Evolutionary conservation across 2,797 vertebrate genomes (phyloP).

Genomic region (Natrix natrix): DNA sequence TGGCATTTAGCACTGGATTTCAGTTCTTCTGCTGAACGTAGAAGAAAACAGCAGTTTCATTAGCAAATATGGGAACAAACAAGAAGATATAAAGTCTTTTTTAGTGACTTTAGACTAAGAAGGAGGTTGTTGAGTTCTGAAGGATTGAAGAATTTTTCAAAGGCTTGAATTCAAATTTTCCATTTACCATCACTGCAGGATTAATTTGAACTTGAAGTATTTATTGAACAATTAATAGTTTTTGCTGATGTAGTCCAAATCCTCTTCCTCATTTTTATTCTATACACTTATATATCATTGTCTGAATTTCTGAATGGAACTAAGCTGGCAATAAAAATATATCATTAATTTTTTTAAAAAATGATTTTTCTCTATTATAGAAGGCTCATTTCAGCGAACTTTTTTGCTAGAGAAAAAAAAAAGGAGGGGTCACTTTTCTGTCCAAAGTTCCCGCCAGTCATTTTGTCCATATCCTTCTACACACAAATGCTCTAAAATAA

Average conservation of each 20-base stretch:
- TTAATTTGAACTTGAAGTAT: constrained; percentile 18
- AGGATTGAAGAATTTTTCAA: constrained; percentile 18
- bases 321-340: not conserved
- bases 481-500: constrained; percentile 28
- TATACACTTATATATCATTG: not conserved
- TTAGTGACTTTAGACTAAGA: constrained; percentile 31
- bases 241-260: not conserved
- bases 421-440: not conserved
- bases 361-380: not conserved
- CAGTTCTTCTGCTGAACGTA: constrained; percentile 16
- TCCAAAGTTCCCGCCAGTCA: constrained; percentile 34
- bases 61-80: constrained; percentile 9
- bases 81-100: constrained; percentile 21
- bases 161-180: constrained; percentile 15
- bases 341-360: not conserved
- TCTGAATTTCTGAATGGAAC: not conserved
- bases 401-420: accelerated
- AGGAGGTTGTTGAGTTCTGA: constrained; percentile 37
- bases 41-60: constrained; percentile 27
- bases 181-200: not conserved
- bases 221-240: not conserved
- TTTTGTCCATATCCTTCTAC: constrained; percentile 9
- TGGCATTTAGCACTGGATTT: constrained; percentile 14
- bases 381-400: not conserved
- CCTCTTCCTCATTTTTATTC: not conserved